These are phyloP conservation scores for Huso huso DNA, from an alignment of 2,797 vertebrate species.

Conservation along the genomic window DNA sequence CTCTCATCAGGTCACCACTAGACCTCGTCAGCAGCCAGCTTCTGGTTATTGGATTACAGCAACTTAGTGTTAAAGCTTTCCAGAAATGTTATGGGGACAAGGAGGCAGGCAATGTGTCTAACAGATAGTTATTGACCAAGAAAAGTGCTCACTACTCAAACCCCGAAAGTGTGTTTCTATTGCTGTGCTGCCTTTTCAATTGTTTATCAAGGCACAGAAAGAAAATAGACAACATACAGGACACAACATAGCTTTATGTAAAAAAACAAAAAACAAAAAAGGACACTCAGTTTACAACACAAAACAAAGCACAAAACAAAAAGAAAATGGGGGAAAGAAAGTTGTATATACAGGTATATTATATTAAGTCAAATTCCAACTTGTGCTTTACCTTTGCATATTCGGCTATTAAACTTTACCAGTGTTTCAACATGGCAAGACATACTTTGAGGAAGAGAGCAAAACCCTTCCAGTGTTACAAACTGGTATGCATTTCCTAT, in stretches of 20 bases:
- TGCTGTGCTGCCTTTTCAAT: neutral
- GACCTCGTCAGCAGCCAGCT: conserved; percentile 48
- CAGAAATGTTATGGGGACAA: conserved; percentile 7
- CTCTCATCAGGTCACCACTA: conserved; percentile 57
- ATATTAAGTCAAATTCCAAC: no score
- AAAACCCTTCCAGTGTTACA: no score
- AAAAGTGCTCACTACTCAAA: neutral
- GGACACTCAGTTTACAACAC: neutral
- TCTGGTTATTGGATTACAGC: conserved; percentile 30
- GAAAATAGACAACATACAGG: conserved; percentile 1
- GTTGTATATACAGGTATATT: no score
- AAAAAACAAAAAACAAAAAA: neutral
- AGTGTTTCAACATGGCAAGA: no score
- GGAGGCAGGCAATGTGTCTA: conserved; percentile 1
- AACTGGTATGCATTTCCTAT: no score
- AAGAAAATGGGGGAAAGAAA: no score
- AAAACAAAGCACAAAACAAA: no score
- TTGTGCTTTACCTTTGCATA: no score
- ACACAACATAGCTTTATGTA: neutral
- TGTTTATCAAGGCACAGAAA: conserved; percentile 4
- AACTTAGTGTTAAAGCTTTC: conserved; percentile 10
- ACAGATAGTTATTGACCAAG: conserved; percentile 1
- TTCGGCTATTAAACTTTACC: no score
- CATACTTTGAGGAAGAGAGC: no score
- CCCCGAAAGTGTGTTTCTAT: neutral